These are phyloP conservation scores for Cepphus grylle DNA, from an alignment of 2,113 vertebrate species.

Conservation along the genomic window DNA sequence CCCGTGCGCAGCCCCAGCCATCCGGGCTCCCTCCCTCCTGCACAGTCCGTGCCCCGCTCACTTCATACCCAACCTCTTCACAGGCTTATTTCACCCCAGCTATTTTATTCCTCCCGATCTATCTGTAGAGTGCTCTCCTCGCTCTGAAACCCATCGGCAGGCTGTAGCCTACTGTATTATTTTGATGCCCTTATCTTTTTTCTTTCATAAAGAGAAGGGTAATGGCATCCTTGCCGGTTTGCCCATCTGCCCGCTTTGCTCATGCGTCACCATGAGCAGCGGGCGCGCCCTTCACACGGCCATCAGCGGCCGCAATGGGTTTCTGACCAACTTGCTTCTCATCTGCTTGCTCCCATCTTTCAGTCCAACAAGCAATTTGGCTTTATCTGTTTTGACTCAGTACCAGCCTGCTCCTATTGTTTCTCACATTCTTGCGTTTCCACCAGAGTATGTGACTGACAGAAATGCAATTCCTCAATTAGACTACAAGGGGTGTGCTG, in stretches of 20 bases:
- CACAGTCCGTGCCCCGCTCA: accelerated
- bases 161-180: background rate
- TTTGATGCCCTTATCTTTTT: background rate
- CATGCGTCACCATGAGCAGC: background rate
- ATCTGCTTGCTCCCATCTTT: background rate
- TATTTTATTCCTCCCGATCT: background rate
- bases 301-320: background rate
- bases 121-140: background rate
- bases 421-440: conserved; percentile 53
- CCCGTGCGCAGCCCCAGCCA: background rate
- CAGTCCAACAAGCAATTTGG: conserved; percentile 21
- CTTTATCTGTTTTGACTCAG: conserved; percentile 45
- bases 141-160: background rate
- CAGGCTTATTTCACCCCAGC: background rate
- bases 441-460: conserved; percentile 8
- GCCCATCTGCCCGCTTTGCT: background rate
- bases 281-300: background rate
- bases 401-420: conserved; percentile 21
- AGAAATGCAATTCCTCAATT: conserved; percentile 34
- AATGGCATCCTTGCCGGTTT: background rate
- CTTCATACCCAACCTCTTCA: background rate
- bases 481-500: conserved; percentile 29
- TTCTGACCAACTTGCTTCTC: background rate
- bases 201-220: background rate
- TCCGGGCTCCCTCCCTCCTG: accelerated